These are phyloP conservation scores for Cosmorhoe ocellata DNA, from an alignment of 2,888 invertebrate genomes.

Conservation along the genomic window DNA sequence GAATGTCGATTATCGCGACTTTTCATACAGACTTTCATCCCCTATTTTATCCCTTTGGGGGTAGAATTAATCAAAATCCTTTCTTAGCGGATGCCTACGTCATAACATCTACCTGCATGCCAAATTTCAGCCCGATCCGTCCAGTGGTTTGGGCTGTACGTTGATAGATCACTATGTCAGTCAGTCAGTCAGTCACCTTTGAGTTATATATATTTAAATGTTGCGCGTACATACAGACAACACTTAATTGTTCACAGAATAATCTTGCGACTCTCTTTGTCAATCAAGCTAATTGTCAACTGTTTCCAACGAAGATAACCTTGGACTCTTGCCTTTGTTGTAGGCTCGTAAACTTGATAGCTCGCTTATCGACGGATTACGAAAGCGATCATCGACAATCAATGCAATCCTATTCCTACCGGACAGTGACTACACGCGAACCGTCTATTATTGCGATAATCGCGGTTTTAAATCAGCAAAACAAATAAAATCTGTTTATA, in stretches of 20 bases:
- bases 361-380: slow-evolving; percentile 51
- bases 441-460: slow-evolving; percentile 27
- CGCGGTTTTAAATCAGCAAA: slow-evolving; percentile 18
- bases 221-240: slow-evolving; percentile 13
- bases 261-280: slow-evolving; percentile 31
- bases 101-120: too few relatives aligned
- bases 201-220: too few relatives aligned
- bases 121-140: too few relatives aligned
- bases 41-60: too few relatives aligned
- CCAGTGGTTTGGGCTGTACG: too few relatives aligned
- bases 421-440: slow-evolving; percentile 33
- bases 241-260: slow-evolving; percentile 12
- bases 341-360: slow-evolving; percentile 45
- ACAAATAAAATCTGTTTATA: slow-evolving; percentile 7
- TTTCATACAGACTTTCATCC: too few relatives aligned
- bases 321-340: slow-evolving; percentile 47
- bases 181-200: too few relatives aligned
- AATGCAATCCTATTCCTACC: slow-evolving; percentile 48
- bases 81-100: too few relatives aligned
- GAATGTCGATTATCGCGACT: too few relatives aligned
- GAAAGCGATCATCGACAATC: slow-evolving; percentile 49
- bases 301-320: slow-evolving; percentile 39
- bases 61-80: too few relatives aligned
- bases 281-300: slow-evolving; percentile 31
- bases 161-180: too few relatives aligned